A percentile compares a stretch with the other conserved stretches of the same genome.
These are phyloP conservation scores for Tenthredo distinguenda DNA, from an alignment of 2,888 invertebrate genomes.

Conservation along the genomic window DNA sequence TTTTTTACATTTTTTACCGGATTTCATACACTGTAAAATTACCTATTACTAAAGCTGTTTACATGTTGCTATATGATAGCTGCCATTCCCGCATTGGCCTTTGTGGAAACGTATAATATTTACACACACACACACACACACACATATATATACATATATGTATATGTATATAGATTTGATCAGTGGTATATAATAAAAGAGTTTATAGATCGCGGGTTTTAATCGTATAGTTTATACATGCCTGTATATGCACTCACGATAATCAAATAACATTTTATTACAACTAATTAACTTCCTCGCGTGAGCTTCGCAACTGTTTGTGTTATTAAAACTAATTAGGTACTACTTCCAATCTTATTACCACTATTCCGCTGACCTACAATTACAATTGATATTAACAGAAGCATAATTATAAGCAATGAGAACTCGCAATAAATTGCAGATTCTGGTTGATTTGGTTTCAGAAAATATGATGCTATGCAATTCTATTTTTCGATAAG, in stretches of 20 bases:
- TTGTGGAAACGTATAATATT: not conserved
- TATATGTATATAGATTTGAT: not conserved
- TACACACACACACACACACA: too few relatives aligned
- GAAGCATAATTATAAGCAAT: not conserved
- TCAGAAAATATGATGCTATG: too few relatives aligned
- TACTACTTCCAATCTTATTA: conserved; percentile 1
- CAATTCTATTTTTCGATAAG: too few relatives aligned
- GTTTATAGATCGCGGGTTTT: not conserved
- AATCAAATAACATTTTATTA: conserved; percentile 5
- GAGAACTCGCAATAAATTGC: not conserved
- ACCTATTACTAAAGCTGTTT: not conserved
- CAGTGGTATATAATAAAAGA: not conserved
- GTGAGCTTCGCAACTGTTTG: not conserved
- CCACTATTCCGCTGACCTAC: not conserved
- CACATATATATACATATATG: too few relatives aligned
- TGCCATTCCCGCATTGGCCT: not conserved
- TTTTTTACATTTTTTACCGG: not conserved
- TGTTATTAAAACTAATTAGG: not conserved
- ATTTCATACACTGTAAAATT: not conserved
- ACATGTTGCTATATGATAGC: not conserved
- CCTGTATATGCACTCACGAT: not conserved
- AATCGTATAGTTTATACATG: not conserved
- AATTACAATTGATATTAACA: not conserved
- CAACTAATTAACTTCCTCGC: not conserved
- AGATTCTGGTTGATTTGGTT: not conserved